A percentile compares a stretch with the other conserved stretches of the same genome.
Conservation (phyloP, 1,140 invertebrate genomes). For the Seison nebaliae region DNA sequence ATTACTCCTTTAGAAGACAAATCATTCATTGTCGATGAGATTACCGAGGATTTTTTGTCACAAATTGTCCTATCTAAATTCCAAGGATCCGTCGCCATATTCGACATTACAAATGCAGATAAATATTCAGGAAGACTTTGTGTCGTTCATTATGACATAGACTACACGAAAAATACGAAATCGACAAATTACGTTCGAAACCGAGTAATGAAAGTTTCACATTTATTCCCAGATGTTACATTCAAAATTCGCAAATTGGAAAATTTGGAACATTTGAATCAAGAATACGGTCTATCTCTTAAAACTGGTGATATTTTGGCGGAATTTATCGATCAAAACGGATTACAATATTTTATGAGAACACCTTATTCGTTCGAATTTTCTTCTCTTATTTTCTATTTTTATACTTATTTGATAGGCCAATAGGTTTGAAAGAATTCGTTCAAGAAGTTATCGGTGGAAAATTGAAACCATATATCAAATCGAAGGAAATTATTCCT, state of each 20-base stretch:
- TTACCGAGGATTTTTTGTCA: not conserved
- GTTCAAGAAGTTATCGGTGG: slow-evolving; percentile 52
- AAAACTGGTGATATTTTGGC: slow-evolving; percentile 18
- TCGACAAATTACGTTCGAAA: slow-evolving; percentile 99
- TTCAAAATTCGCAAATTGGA: slow-evolving; percentile 49
- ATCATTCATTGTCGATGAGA: not conserved
- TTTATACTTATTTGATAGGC: slow-evolving; percentile 30
- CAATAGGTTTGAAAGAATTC: slow-evolving; percentile 64
- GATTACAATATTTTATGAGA: slow-evolving; percentile 57
- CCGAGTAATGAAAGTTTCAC: slow-evolving; percentile 40
- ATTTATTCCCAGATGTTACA: slow-evolving; percentile 40
- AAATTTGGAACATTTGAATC: slow-evolving; percentile 58
- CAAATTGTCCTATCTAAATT: slow-evolving; percentile 8
- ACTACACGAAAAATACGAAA: slow-evolving; percentile 84
- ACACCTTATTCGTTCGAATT: slow-evolving; percentile 1
- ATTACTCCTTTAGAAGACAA: slow-evolving; percentile 31
- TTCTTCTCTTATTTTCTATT: not conserved
- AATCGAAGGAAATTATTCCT: slow-evolving; percentile 72
- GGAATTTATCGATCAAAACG: slow-evolving; percentile 57
- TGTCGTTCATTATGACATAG: slow-evolving; percentile 69
- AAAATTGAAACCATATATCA: slow-evolving; percentile 64
- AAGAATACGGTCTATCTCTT: slow-evolving; percentile 58
- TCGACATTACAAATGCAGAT: slow-evolving; percentile 48
- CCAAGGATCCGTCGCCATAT: slow-evolving; percentile 63
- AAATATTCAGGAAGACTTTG: slow-evolving; percentile 61